Conservation (phyloP, 2,797 vertebrate genomes). For the Rhabdomys pumilio region DNA sequence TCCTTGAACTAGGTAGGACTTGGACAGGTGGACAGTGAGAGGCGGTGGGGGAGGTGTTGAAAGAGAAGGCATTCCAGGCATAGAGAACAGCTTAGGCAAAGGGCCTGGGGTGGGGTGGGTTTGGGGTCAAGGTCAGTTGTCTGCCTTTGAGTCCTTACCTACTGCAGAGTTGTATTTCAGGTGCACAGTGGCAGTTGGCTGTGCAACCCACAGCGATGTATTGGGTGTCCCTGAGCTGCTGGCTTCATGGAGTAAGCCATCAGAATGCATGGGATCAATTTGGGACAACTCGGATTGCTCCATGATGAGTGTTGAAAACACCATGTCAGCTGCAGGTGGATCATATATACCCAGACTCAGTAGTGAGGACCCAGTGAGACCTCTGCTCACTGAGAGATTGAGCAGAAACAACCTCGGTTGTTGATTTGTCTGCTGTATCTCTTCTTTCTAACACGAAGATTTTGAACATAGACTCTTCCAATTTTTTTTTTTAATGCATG, state of each 20-base stretch:
- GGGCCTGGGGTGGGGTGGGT: not conserved
- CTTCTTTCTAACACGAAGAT: constrained; percentile 4
- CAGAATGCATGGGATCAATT: constrained; percentile 44
- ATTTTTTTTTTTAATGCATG: not conserved
- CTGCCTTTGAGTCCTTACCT: not conserved
- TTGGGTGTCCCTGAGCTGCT: not conserved
- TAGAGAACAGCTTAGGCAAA: constrained; percentile 82
- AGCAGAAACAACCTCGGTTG: not conserved
- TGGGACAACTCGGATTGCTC: constrained; percentile 29
- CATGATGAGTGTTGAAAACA: constrained; percentile 1
- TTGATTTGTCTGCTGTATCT: not conserved
- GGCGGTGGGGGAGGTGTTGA: constrained; percentile 53
- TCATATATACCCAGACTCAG: not conserved
- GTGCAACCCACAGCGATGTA: not conserved
- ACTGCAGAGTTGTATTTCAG: constrained; percentile 39
- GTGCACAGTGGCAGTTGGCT: constrained; percentile 42
- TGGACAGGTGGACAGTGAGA: constrained; percentile 81
- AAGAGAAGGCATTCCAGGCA: constrained; percentile 79
- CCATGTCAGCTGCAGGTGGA: constrained; percentile 42
- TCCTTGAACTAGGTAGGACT: constrained; percentile 83
- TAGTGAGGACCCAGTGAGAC: too few species aligned
- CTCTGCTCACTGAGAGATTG: not conserved
- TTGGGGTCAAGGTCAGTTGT: constrained; percentile 13
- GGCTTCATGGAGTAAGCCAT: not conserved
- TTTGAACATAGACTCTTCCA: not conserved